phyloP scores from a whole-genome alignment of 2,797 vertebrate genomes.

The Oreochromis mossambicus region DNA sequence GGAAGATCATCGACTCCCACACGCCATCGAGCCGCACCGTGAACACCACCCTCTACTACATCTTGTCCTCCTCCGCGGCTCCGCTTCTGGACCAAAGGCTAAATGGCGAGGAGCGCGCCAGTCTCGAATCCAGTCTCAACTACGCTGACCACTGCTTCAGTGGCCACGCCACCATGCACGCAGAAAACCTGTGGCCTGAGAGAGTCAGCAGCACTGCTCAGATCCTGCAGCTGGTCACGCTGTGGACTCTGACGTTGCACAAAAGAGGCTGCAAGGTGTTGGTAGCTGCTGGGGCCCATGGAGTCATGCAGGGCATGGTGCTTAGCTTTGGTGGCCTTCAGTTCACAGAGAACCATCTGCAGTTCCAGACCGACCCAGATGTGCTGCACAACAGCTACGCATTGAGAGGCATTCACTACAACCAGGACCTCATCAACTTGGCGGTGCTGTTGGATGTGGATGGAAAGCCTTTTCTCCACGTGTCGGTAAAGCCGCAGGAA shows the following conservation, averaged over 20 bases:
- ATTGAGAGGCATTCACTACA: conserved; percentile 91
- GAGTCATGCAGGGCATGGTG: conserved; percentile 92
- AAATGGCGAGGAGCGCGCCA: conserved; percentile 76
- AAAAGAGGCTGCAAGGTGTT: conserved; percentile 93
- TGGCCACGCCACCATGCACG: conserved; percentile 95
- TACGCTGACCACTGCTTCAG: conserved; percentile 98
- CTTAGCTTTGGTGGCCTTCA: conserved; percentile 96
- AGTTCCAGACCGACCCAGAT: conserved; percentile 94
- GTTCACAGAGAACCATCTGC: conserved; percentile 97
- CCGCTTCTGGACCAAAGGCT: conserved; percentile 83
- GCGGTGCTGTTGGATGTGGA: conserved; percentile 85
- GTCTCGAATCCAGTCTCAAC: conserved; percentile 87
- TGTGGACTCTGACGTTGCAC: conserved; percentile 94
- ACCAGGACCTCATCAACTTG: conserved; percentile 88
- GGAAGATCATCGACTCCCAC: conserved; percentile 88
- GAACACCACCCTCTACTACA: conserved; percentile 93
- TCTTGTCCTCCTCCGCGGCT: conserved; percentile 83
- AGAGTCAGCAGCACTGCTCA: conserved; percentile 78
- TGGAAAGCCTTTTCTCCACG: conserved; percentile 90
- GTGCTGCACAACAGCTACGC: conserved; percentile 97
- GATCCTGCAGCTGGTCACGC: conserved; percentile 89
- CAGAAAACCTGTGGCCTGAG: conserved; percentile 92
- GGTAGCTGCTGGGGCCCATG: conserved; percentile 86
- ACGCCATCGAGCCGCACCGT: conserved; percentile 90
- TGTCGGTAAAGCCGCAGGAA: conserved; percentile 89